Percentiles rank a stretch among this genome's conserved stretches.
These are phyloP conservation scores for Gallinago jamesoni DNA, from an alignment of 2,113 vertebrate genomes.

Conservation along the genomic window DNA sequence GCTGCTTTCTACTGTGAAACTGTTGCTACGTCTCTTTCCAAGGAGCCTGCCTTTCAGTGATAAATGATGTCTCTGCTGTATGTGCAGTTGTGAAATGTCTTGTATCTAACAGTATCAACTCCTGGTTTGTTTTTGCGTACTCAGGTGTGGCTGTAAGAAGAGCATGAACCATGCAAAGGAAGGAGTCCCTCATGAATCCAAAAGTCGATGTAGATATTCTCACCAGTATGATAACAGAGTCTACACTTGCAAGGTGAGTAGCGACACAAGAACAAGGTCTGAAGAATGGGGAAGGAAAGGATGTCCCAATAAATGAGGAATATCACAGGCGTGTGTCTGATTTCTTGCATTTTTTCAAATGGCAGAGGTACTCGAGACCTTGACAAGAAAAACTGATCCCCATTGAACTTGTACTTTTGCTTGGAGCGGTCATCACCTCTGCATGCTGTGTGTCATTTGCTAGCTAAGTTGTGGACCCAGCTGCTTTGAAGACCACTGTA, in stretches of 20 bases:
- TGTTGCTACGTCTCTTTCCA: background rate
- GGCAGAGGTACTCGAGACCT: background rate
- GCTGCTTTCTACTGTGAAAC: background rate
- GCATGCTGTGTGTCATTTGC: background rate
- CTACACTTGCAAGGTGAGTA: slow-evolving; percentile 93
- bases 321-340: background rate
- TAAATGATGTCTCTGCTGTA: background rate
- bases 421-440: background rate
- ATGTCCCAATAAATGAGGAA: background rate
- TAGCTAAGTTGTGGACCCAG: background rate
- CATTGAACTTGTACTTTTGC: background rate
- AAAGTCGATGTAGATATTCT: slow-evolving; percentile 93
- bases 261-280: background rate
- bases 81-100: background rate
- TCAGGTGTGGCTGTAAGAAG: slow-evolving; percentile 92
- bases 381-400: background rate
- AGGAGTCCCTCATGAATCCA: slow-evolving; percentile 88
- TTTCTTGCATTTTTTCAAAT: background rate
- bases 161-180: slow-evolving; percentile 98
- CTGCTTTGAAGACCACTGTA: background rate
- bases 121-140: slow-evolving; percentile 20
- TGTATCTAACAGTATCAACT: background rate
- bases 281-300: background rate
- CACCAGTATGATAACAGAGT: slow-evolving; percentile 96
- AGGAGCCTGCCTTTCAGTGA: background rate